A percentile compares a stretch with the other conserved stretches of the same genome.
phyloP scores from a whole-genome alignment of 2,797 vertebrate genomes.

The Alcedo atthis region DNA sequence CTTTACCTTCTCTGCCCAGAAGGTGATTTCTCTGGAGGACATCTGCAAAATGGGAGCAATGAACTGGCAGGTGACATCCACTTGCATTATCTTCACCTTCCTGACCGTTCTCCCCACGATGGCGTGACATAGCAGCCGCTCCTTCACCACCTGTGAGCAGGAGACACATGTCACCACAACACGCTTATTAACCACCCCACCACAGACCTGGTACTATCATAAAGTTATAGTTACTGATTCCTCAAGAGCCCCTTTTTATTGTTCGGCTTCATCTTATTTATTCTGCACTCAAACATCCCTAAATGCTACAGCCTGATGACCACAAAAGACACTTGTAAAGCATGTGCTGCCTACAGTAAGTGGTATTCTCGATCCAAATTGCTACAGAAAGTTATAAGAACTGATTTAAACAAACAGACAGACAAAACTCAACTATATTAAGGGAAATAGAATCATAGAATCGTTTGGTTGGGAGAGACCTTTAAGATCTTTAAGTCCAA shows the following conservation, averaged over 20 bases:
- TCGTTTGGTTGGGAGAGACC: too few species aligned
- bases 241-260: background rate
- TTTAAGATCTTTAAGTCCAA: too few species aligned
- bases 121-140: constrained; percentile 83
- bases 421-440: background rate
- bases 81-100: constrained; percentile 80
- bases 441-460: background rate
- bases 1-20: constrained; percentile 85
- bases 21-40: constrained; percentile 82
- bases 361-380: background rate
- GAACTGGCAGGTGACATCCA: constrained; percentile 84
- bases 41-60: constrained; percentile 81
- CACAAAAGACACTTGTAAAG: background rate
- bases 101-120: constrained; percentile 72
- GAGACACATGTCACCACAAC: background rate
- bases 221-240: too few species aligned
- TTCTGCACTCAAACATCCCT: background rate
- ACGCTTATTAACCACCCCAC: background rate
- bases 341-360: background rate
- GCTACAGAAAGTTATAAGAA: background rate
- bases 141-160: constrained; percentile 79
- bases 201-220: background rate
- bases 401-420: background rate
- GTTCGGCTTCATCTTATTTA: background rate
- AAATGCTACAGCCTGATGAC: background rate